Evolutionary conservation across 2,113 vertebrate genomes (phyloP).

Genomic region (Clarias macrocephalus): DNA sequence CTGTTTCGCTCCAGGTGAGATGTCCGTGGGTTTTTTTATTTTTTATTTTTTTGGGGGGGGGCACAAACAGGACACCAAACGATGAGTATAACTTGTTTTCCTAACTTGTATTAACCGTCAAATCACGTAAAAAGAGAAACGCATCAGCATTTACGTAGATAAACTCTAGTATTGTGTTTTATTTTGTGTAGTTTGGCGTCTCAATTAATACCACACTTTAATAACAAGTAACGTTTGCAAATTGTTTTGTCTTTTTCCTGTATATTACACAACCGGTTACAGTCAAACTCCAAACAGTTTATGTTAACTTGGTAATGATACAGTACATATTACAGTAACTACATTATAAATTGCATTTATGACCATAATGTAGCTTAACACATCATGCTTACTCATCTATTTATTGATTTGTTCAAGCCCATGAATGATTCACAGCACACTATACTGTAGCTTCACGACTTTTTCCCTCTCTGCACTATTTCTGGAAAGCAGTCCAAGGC

Average conservation of each 20-base stretch:
- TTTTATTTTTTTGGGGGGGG: too few relatives aligned
- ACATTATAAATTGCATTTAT: neutral
- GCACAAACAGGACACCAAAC: neutral
- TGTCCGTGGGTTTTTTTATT: neutral
- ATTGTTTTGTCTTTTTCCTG: neutral
- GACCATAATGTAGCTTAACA: neutral
- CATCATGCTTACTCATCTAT: neutral
- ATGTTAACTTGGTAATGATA: neutral
- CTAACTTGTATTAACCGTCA: neutral
- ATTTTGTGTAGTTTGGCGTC: neutral
- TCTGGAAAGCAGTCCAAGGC: constrained; percentile 19
- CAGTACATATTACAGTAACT: neutral
- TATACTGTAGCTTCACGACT: constrained; percentile 20
- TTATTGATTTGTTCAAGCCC: too few relatives aligned
- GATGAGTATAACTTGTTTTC: too few relatives aligned
- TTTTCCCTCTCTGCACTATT: constrained; percentile 35
- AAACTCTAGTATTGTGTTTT: neutral
- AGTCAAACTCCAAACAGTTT: neutral
- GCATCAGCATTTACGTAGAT: neutral
- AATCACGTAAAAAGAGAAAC: neutral
- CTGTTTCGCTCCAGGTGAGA: neutral
- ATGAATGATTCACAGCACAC: neutral
- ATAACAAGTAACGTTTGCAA: neutral
- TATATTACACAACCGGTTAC: neutral
- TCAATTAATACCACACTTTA: neutral